phyloP scores from a whole-genome alignment of 2,797 vertebrate species.

The Poecilia picta region DNA sequence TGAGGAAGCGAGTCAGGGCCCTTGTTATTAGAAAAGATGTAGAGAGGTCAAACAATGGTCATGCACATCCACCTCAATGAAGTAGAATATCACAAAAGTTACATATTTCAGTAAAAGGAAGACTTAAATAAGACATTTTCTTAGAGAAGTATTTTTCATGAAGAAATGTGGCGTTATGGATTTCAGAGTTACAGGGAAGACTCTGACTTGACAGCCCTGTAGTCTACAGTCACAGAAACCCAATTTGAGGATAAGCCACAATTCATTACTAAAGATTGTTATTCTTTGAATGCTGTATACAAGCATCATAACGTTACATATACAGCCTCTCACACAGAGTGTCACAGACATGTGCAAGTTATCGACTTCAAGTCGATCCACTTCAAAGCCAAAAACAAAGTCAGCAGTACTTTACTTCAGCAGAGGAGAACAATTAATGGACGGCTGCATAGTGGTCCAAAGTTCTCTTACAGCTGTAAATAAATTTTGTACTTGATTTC shows the following conservation, averaged over 20 bases:
- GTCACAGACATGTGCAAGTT: not conserved
- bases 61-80: not conserved
- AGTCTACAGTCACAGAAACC: not conserved
- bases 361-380: not conserved
- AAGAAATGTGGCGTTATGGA: not conserved
- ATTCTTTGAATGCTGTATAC: not conserved
- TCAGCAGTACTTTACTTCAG: too few species aligned
- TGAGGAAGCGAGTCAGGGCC: slow-evolving; percentile 20
- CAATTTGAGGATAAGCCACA: not conserved
- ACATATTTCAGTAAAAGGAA: not conserved
- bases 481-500: too few species aligned
- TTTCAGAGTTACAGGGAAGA: not conserved
- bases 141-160: not conserved
- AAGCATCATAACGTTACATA: not conserved
- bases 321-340: not conserved
- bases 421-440: too few species aligned
- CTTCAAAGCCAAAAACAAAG: not conserved
- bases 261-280: not conserved
- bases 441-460: too few species aligned
- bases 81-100: not conserved
- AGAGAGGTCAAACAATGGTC: not conserved
- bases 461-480: too few species aligned
- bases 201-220: not conserved
- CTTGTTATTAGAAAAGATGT: slow-evolving; percentile 6
- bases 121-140: not conserved